Base-by-base conservation (phyloP, 1,140 invertebrate species). In the Calliphora vicina region DNA sequence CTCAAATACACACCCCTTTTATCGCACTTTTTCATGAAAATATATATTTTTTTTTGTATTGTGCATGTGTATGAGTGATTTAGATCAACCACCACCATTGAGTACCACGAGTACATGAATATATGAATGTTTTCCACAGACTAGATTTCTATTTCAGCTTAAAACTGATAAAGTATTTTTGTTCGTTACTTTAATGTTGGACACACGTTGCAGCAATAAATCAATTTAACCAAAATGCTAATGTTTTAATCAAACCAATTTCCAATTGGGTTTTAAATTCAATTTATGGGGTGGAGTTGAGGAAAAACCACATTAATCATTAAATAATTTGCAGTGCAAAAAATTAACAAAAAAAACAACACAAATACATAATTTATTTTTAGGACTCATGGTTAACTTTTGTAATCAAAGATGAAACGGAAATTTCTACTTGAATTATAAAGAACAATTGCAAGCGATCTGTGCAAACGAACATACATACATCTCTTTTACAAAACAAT, bases 361-460 rank as follows among this genome's bases (percentile, higher is more conserved):
- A 8, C 6, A 15, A 12, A 50, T 3, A 13, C 12, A 50, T 50
- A 50, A 17, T 50, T 50, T 50, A 50, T 6, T 50, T 50, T 6
- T 50, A 50, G 61, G n/a, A 25, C 61, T 67, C 61, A 67, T 67
- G 61, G 61, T 23, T 67, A 25, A 67, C n/a, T 20, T 67, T 67
- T 67, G 61, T 67, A 67, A 67, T 25, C n/a, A 67, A 67, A 67
- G 61, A 67, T 25, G 61, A 67, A 67, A 67, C 61, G 61, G 61
- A 67, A 67, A 67, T 67, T 67, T 67, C n/a, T 23, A 67, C 61
- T 67, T 67, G 6, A 67, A 67, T 67, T 67, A 23, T 23, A 67
- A 67, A 20, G n/a, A 67, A 67, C 61, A 67, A 67, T 67, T 67
- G n/a, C 6, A 50, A 50, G 15, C 15, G 15, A 4, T 1, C 0